Base-by-base conservation (phyloP, 2,888 invertebrate species). In the Yponomeuta cagnagella region DNA sequence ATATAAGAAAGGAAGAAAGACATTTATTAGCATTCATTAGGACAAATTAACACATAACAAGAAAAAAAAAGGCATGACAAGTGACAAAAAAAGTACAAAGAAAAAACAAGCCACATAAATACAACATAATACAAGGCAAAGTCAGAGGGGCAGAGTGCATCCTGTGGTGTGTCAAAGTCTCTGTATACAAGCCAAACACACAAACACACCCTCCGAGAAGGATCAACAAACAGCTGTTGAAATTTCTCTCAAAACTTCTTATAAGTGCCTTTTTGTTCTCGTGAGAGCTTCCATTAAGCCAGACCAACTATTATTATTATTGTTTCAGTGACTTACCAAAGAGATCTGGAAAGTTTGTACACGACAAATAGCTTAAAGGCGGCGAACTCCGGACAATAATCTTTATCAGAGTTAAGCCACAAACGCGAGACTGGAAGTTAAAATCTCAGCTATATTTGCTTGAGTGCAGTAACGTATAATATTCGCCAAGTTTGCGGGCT, bases 291-390 rank as follows among this genome's bases (percentile, higher is more conserved):
- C 52, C 52, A 58, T 58, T 58, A 58, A 58, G 52, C 15, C 52
- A 58, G 52, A 12, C 3, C 2, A 58, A 58, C 52, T 58, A 15
- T 58, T 58, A 58, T 58, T 58, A 58, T 58, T 58, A 58, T 58
- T 58, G 52, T 58, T 58, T 58, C 52, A 58, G 52, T 58, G 52
- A 58, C 52, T 58, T 58, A 58, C 52, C 52, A 15, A 58, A 58
- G 52, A 15, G 52, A 58, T 58, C 52, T 58, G 15, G 15, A 58
- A 58, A 58, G 52, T 58, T 58, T 9, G 52, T 15, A 58, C 52
- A 58, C 52, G 52, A 58, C 52, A 58, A 58, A 58, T 58, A 58
- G 52, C 52, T 58, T 58, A 58, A 15, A 58, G 8, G 15, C 52
- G 52, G 15, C 52, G 52, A 58, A 58, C 52, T 58, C 15, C 15